Base-by-base conservation (phyloP, 2,888 invertebrate species). In the Mesoligia furuncula region DNA sequence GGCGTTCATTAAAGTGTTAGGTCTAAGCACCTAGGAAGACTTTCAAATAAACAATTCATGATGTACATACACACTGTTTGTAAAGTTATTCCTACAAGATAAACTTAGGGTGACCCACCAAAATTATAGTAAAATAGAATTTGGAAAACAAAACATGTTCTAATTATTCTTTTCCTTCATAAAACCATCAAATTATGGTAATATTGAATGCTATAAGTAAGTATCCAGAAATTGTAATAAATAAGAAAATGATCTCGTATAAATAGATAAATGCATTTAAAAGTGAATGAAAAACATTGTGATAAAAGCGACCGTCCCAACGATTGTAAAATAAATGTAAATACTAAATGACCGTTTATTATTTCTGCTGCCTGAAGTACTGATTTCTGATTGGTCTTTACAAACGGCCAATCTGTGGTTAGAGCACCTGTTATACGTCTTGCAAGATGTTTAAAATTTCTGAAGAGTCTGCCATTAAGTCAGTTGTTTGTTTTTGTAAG, bases 241-340 rank as follows among this genome's bases (percentile, higher is more conserved):
- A 62, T 68, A 74, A 67, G 27, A 57, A 48, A 71, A 42, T 54
- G 65, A 81, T 81, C 81, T 81, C 72, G 74, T 59, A 62, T 61
- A 71, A 65, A 57, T 57, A 59, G 11, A 48, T 67, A 31, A 54
- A 54, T 54, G 31, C 36, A 78, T 51, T 78, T 51, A 72, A 70
- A 78, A 27, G 36, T 66, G 42, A 70, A 72, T 61, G 45, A 24
- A 57, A 64, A 72, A 51, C 8, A 39, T 42, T 78, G 80, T 86
- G 86, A 86, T 81, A 86, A 74, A 54, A 72, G 72, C 64, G 45
- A 66, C 80, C 77, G 77, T 86, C 85, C 85, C 85, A 86, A 81
- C 85, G 87, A 86, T 42, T 86, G 85, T 86, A 72, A 73, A 86
- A 86, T 86, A 86, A 84, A 86, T 84, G 84, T 84, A 75, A 57